Conservation (phyloP, 53 echinoderm and acorn worm species). For the Echinarachnius parma region DNA sequence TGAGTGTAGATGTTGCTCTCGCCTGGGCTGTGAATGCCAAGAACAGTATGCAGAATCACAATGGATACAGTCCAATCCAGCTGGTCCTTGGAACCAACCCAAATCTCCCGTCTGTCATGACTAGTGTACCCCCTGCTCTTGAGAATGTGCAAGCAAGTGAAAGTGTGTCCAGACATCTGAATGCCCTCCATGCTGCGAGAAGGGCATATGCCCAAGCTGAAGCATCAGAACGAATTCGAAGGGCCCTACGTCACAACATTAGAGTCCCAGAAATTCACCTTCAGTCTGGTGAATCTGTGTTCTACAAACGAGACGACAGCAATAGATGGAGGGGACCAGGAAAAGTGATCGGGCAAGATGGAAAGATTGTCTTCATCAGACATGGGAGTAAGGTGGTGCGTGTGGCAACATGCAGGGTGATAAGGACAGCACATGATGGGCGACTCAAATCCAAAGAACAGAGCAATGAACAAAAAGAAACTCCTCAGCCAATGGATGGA, state of each 20-base stretch:
- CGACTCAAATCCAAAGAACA: not conserved
- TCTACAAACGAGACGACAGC: conserved; percentile 44
- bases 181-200: conserved; percentile 45
- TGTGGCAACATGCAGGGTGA: conserved; percentile 24
- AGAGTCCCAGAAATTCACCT: conserved; percentile 9
- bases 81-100: conserved; percentile 41
- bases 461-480: not conserved
- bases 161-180: conserved; percentile 38
- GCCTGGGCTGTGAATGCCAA: conserved; percentile 61
- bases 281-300: conserved; percentile 33
- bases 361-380: conserved; percentile 43
- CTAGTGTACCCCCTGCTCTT: conserved; percentile 37
- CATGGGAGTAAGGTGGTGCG: conserved; percentile 43
- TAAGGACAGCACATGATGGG: conserved; percentile 15
- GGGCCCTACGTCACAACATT: conserved; percentile 31
- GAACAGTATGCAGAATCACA: conserved; percentile 44
- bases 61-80: conserved; percentile 42
- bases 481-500: no score
- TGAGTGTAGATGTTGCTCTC: conserved; percentile 27
- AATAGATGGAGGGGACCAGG: conserved; percentile 49
- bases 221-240: conserved; percentile 43
- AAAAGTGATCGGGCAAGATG: conserved; percentile 53
- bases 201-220: conserved; percentile 45
- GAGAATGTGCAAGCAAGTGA: conserved; percentile 35
- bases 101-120: conserved; percentile 36